Conservation (phyloP, 2,113 vertebrate genomes). For the Rattus norvegicus region DNA sequence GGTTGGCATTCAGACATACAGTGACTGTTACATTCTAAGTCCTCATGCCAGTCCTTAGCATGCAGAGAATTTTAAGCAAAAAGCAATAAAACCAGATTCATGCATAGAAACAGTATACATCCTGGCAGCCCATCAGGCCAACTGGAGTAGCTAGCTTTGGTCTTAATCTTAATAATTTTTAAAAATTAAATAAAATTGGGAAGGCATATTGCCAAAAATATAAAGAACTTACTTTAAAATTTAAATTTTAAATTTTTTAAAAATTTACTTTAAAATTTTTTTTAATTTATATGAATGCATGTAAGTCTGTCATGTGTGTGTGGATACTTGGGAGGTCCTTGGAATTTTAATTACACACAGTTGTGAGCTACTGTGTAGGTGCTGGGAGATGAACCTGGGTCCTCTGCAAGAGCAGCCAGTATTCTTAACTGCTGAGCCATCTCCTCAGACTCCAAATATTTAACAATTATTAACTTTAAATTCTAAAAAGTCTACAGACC, state of each 20-base stretch:
- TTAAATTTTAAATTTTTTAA: not conserved
- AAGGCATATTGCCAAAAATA: not conserved
- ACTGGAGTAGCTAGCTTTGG: not conserved
- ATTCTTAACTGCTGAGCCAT: not conserved
- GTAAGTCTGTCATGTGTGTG: not conserved
- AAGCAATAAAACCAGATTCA: not conserved
- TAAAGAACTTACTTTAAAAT: not conserved
- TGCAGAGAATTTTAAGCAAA: not conserved
- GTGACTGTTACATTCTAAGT: not conserved
- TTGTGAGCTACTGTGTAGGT: not conserved
- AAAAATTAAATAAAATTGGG: not conserved
- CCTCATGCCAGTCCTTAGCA: not conserved
- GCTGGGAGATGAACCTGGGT: not conserved
- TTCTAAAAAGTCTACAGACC: not conserved
- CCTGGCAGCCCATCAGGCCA: not conserved
- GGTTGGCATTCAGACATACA: not conserved
- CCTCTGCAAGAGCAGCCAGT: not conserved
- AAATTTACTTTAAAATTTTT: not conserved
- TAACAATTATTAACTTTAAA: not conserved
- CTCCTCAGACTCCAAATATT: not conserved
- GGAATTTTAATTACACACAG: not conserved
- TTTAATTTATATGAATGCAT: not conserved
- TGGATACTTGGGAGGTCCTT: not conserved
- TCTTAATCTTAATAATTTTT: not conserved
- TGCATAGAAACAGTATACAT: not conserved